Evolutionary conservation across 2,797 vertebrate genomes (phyloP).

Genomic region (Toxotes lorentzi): DNA sequence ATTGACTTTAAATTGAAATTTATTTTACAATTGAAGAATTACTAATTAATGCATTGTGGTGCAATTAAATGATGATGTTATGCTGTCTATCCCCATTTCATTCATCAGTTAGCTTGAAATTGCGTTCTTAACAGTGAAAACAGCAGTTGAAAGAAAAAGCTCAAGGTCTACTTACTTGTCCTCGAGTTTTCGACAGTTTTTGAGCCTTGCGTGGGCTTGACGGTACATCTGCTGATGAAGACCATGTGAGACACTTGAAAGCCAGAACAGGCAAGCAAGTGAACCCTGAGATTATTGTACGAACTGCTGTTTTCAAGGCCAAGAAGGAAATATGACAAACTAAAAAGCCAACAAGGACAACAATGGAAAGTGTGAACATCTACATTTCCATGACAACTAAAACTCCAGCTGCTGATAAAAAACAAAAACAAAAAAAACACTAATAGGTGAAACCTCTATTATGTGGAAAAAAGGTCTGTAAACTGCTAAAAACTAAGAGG

Average conservation of each 20-base stretch:
- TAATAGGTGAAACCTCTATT: no score
- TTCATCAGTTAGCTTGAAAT: no score
- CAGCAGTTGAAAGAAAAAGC: no score
- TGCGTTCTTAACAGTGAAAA: no score
- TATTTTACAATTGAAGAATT: not conserved
- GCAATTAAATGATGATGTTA: no score
- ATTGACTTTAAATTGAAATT: not conserved
- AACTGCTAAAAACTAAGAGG: not conserved
- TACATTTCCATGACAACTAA: no score
- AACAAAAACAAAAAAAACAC: no score
- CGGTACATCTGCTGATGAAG: not conserved
- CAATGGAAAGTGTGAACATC: not conserved
- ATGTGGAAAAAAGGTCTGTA: not conserved
- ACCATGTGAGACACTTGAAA: not conserved
- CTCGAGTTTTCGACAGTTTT: no score
- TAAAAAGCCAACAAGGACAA: not conserved
- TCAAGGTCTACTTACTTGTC: no score
- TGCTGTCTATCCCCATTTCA: no score
- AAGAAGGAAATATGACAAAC: not conserved
- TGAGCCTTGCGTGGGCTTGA: not conserved
- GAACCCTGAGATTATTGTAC: not conserved
- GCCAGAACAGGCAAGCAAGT: no score
- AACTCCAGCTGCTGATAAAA: not conserved
- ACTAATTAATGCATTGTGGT: not conserved
- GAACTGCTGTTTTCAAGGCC: not conserved